Conservation (phyloP, 2,797 vertebrate species). For the Tenualosa thibaudeaui region DNA sequence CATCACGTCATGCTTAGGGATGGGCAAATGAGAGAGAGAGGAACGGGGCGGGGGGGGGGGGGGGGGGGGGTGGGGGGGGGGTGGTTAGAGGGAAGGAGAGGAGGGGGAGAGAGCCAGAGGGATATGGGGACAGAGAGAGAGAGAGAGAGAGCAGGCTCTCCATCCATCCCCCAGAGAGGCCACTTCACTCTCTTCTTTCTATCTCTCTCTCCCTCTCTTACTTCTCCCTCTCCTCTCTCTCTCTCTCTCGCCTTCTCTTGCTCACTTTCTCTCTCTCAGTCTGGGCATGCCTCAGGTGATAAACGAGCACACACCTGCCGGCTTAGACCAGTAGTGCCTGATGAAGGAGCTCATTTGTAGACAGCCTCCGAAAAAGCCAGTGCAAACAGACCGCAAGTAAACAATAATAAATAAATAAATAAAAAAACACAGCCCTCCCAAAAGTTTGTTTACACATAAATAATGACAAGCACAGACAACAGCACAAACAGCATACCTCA, state of each 20-base stretch:
- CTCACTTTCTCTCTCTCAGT: background rate
- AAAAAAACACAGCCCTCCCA: background rate
- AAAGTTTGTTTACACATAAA: slow-evolving; percentile 1
- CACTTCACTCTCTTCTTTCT: background rate
- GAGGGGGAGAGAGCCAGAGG: too few species aligned
- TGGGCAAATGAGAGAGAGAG: background rate
- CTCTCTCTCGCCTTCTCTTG: background rate
- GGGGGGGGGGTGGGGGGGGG: too few species aligned
- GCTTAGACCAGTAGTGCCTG: background rate
- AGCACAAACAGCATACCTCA: background rate
- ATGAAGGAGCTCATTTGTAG: slow-evolving; percentile 15
- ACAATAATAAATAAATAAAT: background rate
- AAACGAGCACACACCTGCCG: background rate
- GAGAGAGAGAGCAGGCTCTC: background rate
- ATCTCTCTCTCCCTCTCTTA: background rate
- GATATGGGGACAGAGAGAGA: background rate
- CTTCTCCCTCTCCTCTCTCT: background rate
- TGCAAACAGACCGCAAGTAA: background rate
- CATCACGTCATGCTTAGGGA: background rate
- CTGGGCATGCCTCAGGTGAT: slow-evolving; percentile 1
- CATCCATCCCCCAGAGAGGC: background rate
- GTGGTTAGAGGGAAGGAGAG: background rate
- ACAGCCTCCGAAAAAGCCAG: background rate
- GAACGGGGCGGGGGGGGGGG: too few species aligned
- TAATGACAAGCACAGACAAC: background rate